A percentile compares a stretch with the other conserved stretches of the same genome.
These are phyloP conservation scores for Pristionchus maxplancki DNA, from an alignment of 2,888 invertebrate genomes.

Conservation along the genomic window DNA sequence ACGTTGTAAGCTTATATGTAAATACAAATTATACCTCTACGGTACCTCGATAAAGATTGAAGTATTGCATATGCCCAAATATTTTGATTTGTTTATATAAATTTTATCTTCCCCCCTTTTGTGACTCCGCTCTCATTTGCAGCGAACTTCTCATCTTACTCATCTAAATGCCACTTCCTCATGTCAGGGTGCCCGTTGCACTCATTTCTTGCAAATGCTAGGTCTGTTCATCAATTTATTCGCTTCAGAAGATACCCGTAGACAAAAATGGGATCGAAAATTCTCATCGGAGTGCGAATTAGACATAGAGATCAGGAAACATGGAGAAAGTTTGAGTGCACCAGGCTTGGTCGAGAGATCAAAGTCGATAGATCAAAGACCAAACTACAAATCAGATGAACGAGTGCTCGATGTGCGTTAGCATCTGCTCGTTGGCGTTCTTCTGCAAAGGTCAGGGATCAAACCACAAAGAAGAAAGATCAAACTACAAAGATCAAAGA, in stretches of 20 bases:
- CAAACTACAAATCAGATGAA: slow-evolving; percentile 24
- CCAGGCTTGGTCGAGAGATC: slow-evolving; percentile 10
- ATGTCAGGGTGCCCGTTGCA: neutral
- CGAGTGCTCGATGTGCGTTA: slow-evolving; percentile 49
- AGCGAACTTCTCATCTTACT: too few species aligned
- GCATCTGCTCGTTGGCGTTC: slow-evolving; percentile 51
- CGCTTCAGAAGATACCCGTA: neutral
- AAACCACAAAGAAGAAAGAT: neutral
- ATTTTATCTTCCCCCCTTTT: too few species aligned
- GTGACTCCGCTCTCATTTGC: too few species aligned
- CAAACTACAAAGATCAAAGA: neutral
- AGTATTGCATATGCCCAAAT: too few species aligned
- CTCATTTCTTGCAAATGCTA: neutral
- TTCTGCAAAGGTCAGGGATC: slow-evolving; percentile 34
- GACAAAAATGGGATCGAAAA: neutral
- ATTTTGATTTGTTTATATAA: too few species aligned
- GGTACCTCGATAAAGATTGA: neutral
- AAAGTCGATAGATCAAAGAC: slow-evolving; percentile 16
- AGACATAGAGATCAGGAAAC: neutral
- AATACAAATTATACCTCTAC: neutral
- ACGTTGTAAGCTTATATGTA: neutral
- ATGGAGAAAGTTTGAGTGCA: neutral
- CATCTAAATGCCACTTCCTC: too few species aligned
- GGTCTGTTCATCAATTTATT: neutral
- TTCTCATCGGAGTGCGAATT: neutral